Percentiles rank a stretch among this genome's conserved stretches.
These are phyloP conservation scores for Siniperca chuatsi DNA, from an alignment of 2,113 vertebrate species.

Conservation along the genomic window DNA sequence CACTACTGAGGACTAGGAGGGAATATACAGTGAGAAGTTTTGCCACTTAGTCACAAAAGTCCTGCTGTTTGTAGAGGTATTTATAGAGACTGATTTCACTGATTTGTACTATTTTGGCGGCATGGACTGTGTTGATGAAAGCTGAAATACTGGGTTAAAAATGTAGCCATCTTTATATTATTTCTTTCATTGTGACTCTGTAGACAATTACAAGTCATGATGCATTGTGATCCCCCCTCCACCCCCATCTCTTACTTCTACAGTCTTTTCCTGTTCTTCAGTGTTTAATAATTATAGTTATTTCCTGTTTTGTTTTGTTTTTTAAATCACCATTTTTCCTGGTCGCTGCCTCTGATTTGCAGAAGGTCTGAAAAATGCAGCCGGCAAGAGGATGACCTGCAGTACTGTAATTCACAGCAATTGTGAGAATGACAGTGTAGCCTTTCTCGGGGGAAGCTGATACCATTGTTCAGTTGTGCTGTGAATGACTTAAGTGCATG, in stretches of 20 bases:
- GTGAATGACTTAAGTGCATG: slow-evolving; percentile 52
- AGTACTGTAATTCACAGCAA: slow-evolving; percentile 58
- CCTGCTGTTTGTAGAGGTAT: neutral
- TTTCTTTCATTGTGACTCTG: neutral
- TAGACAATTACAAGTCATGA: neutral
- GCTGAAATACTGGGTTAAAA: neutral
- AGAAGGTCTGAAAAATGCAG: slow-evolving; percentile 26
- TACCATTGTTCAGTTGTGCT: slow-evolving; percentile 58
- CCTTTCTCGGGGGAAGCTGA: slow-evolving; percentile 34
- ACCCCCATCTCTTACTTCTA: neutral
- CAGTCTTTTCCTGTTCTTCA: neutral
- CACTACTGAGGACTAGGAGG: neutral
- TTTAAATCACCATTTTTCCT: neutral
- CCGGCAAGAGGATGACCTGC: slow-evolving; percentile 25
- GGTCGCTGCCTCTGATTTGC: slow-evolving; percentile 28
- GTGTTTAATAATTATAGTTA: slow-evolving; percentile 25
- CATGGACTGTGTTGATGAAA: neutral
- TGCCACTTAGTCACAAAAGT: neutral
- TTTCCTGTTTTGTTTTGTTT: neutral
- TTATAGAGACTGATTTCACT: neutral
- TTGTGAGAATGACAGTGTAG: slow-evolving; percentile 59
- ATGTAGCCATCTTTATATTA: neutral
- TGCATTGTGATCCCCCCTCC: neutral
- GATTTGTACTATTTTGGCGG: neutral
- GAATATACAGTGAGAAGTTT: neutral